Evolutionary conservation across 2,888 invertebrate species (phyloP).

Genomic region (Apodemia zela): DNA sequence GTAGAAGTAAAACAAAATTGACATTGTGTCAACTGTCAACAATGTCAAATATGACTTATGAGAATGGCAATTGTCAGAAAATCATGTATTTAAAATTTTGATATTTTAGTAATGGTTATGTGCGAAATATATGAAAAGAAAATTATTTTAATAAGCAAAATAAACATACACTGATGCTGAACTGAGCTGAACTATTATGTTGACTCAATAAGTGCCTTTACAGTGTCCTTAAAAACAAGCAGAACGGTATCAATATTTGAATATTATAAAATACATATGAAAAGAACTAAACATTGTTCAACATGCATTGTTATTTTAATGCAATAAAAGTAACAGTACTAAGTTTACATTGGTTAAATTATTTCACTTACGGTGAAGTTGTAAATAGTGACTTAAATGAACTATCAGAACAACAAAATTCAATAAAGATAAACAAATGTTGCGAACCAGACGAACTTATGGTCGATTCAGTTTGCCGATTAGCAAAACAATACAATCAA

Average conservation of each 20-base stretch:
- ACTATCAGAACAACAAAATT: conserved; percentile 64
- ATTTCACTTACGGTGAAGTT: conserved; percentile 28
- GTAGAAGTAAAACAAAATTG: too few species aligned
- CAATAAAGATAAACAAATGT: conserved; percentile 87
- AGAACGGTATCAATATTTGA: background rate
- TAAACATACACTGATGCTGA: too few species aligned
- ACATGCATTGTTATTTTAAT: conserved; percentile 13
- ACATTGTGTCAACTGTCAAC: too few species aligned
- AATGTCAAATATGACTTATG: too few species aligned
- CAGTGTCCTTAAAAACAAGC: background rate
- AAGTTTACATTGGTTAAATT: conserved; percentile 20
- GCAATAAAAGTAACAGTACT: conserved; percentile 18
- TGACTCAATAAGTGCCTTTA: conserved; percentile 13
- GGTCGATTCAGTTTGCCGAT: conserved; percentile 83
- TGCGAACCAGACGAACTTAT: conserved; percentile 87
- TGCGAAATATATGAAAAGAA: background rate
- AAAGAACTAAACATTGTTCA: background rate
- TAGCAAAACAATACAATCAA: conserved; percentile 81
- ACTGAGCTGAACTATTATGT: background rate
- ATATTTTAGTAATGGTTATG: too few species aligned
- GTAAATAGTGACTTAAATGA: conserved; percentile 69
- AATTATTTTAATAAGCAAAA: conserved; percentile 13
- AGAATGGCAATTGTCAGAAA: too few species aligned
- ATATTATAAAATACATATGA: background rate
- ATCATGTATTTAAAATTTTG: too few species aligned